These are phyloP conservation scores for Cryptocephalus moraei DNA, from an alignment of 2,888 invertebrate species.

Conservation along the genomic window DNA sequence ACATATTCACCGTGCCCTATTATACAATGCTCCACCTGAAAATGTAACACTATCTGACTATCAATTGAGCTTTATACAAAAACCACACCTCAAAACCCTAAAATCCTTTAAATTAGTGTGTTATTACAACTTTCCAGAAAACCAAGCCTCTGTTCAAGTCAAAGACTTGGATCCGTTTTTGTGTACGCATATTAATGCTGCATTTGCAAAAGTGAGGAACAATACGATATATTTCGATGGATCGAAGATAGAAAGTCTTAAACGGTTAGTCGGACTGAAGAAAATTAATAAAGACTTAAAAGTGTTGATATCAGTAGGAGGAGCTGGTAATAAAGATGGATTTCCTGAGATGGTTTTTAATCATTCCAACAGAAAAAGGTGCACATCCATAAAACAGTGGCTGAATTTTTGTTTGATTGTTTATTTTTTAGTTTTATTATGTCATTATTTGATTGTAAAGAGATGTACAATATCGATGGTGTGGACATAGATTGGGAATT, in stretches of 20 bases:
- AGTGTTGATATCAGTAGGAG: conserved; percentile 68
- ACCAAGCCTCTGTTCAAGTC: conserved; percentile 21
- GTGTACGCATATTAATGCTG: conserved; percentile 77
- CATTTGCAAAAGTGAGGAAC: conserved; percentile 56
- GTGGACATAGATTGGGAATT: conserved; percentile 84
- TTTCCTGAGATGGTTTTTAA: conserved; percentile 64
- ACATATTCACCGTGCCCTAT: conserved; percentile 24
- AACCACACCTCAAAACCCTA: conserved; percentile 2
- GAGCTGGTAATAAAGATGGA: conserved; percentile 46
- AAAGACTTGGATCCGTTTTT: conserved; percentile 53
- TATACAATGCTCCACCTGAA: conserved; percentile 21
- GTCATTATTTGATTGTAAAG: conserved; percentile 42
- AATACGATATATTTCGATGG: conserved; percentile 47
- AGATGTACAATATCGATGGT: conserved; percentile 52
- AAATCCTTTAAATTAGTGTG: conserved; percentile 44
- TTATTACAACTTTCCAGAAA: conserved; percentile 54
- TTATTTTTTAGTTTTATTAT: conserved; percentile 40
- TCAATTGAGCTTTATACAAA: conserved; percentile 9
- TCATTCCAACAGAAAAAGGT: conserved; percentile 57
- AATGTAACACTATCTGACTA: conserved; percentile 13
- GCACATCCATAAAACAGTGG: conserved; percentile 4
- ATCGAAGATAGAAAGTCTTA: conserved; percentile 22
- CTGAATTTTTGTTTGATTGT: neutral
- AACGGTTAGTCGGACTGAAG: conserved; percentile 41
- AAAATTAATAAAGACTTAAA: conserved; percentile 54